Conservation (phyloP, 2,797 vertebrate genomes). For the Darevskia nairensis region DNA sequence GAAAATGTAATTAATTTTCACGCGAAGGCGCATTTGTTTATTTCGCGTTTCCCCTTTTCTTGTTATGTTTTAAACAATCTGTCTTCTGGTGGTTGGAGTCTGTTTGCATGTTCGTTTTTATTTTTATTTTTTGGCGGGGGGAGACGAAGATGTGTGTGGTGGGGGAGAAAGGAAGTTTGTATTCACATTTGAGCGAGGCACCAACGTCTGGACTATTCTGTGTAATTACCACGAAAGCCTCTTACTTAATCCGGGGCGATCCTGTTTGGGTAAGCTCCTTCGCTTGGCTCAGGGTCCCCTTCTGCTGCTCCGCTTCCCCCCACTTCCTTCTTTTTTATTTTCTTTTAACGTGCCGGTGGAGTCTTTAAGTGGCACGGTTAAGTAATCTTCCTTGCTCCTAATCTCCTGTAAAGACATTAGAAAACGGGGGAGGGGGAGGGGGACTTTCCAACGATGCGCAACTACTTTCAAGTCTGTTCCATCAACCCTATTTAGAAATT, state of each 20-base stretch:
- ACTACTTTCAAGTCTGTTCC: constrained; percentile 39
- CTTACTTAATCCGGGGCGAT: constrained; percentile 75
- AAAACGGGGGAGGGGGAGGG: constrained; percentile 32
- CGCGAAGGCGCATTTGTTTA: background rate
- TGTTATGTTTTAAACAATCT: background rate
- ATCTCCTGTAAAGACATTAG: constrained; percentile 78
- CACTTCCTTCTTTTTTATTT: background rate
- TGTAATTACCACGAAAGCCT: constrained; percentile 86
- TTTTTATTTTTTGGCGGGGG: background rate
- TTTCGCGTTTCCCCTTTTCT: background rate
- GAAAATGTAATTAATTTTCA: background rate
- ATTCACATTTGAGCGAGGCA: constrained; percentile 77
- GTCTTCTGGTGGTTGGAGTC: background rate
- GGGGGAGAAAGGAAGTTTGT: constrained; percentile 66
- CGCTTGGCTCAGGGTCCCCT: constrained; percentile 75
- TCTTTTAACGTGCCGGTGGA: constrained; percentile 70
- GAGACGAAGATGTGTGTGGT: background rate
- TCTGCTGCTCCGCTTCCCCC: constrained; percentile 62
- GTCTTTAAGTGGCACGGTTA: constrained; percentile 78
- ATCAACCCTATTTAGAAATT: background rate
- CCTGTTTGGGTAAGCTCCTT: constrained; percentile 81
- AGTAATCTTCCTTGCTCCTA: constrained; percentile 76
- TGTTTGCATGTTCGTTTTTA: too few species aligned
- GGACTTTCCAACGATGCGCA: constrained; percentile 49
- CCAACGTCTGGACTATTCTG: constrained; percentile 52